Base-by-base conservation (phyloP, 2,888 invertebrate species). In the Dascillus cervinus region DNA sequence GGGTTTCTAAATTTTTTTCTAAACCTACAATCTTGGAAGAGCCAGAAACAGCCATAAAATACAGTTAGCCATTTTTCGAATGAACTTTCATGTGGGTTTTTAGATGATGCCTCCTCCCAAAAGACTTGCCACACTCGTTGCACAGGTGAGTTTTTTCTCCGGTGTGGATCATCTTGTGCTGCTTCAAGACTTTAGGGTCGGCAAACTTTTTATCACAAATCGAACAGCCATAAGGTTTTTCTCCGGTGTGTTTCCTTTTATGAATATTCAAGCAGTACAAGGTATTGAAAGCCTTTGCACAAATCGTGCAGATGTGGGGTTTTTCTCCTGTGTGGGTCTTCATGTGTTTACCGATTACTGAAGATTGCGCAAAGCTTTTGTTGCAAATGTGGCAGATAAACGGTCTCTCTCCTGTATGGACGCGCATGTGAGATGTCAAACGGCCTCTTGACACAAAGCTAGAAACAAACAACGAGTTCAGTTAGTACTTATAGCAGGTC, bases 321-420 rank as follows among this genome's bases (percentile, higher is more conserved):
- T 47, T 52, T 19, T 42, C 30, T 13, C 43, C 42, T 2, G 39
- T 41, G 37, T 58, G 58, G 9, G 49, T 45, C 31, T 49, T 53
- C 21, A 54, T 41, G 33, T 56, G 56, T 32, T 45, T 48, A 2
- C 37, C 42, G 1, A 37, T 22, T n/a, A 41, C 34, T 5, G 48
- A 43, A 3, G 55, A 53, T 24, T 55, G 54, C 1, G 52, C 44
- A 38, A 56, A 56, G 9, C 27, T 38, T 41, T 53, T 53, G n/a
- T 47, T 46, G 28, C 58, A 58, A 20, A 48, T 37, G 12, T 37
- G 42, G 39, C 67, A 68, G 26, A 51, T 49, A 41, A 65, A 67
- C 0, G 67, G 67, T 33, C 60, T 60, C 45, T 68, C 67, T 2
- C 67, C 67, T 1, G 67, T 67, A 36, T 68, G 67, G 17, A 65